These are phyloP conservation scores for Apodemus sylvaticus DNA, from an alignment of 2,113 vertebrate genomes.

Conservation along the genomic window DNA sequence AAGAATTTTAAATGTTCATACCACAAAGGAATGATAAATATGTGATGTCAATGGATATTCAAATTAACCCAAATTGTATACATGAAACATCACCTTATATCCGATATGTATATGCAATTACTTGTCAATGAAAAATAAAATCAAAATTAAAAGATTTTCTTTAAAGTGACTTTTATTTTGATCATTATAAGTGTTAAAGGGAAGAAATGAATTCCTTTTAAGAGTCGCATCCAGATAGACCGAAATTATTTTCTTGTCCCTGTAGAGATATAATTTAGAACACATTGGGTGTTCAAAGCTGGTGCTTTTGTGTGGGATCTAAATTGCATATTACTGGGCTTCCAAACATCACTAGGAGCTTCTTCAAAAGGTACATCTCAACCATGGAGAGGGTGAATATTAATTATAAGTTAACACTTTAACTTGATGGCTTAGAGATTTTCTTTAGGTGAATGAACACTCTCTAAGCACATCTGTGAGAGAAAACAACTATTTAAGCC, in stretches of 20 bases:
- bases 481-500: not conserved
- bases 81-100: not conserved
- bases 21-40: not conserved
- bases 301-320: not conserved
- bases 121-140: not conserved
- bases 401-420: not conserved
- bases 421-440: not conserved
- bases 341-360: not conserved
- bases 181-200: slow-evolving; percentile 67
- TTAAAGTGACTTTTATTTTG: slow-evolving; percentile 79
- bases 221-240: not conserved
- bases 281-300: slow-evolving; percentile 55
- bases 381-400: not conserved
- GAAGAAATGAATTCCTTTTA: slow-evolving; percentile 35
- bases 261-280: slow-evolving; percentile 67
- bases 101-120: not conserved
- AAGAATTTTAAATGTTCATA: not conserved
- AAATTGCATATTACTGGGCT: not conserved
- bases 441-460: slow-evolving; percentile 17
- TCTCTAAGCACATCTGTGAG: not conserved
- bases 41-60: not conserved
- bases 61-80: not conserved
- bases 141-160: slow-evolving; percentile 62
- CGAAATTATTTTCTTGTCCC: slow-evolving; percentile 14
- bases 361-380: not conserved